A percentile compares a stretch with the other conserved stretches of the same genome.
phyloP scores from a whole-genome alignment of 2,797 vertebrate genomes.

The Malurus splendens region DNA sequence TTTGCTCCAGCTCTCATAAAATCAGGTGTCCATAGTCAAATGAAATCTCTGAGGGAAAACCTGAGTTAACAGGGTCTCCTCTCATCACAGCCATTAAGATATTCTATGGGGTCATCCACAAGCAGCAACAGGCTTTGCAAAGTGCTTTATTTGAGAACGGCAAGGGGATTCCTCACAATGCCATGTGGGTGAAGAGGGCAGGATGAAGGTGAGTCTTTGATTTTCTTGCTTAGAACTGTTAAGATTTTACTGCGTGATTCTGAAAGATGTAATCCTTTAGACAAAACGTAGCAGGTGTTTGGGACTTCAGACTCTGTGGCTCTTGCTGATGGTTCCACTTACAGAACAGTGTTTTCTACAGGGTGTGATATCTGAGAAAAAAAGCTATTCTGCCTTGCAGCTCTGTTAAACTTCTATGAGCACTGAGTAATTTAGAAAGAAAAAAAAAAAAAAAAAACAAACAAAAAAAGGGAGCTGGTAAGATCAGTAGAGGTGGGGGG shows the following conservation, averaged over 20 bases:
- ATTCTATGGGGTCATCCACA: neutral
- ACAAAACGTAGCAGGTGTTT: neutral
- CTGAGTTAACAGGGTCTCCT: neutral
- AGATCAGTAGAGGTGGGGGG: neutral
- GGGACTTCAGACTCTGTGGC: neutral
- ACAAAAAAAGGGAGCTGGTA: neutral
- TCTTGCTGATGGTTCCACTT: neutral
- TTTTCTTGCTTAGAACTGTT: neutral
- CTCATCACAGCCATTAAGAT: neutral
- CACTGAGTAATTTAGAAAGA: neutral
- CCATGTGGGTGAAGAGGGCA: fast-evolving
- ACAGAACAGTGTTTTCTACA: neutral
- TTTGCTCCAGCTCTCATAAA: neutral
- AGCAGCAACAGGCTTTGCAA: neutral
- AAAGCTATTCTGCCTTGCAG: neutral
- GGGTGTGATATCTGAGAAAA: neutral
- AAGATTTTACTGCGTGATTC: neutral
- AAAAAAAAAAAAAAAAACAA: neutral
- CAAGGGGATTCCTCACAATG: neutral
- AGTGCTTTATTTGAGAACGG: neutral
- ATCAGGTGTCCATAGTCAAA: neutral
- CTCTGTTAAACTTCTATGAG: neutral
- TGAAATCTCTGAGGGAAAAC: neutral
- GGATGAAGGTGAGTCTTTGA: neutral
- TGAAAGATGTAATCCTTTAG: neutral